Conservation (phyloP, 2,113 vertebrate species). For the Rhinolophus ferrumequinum region DNA sequence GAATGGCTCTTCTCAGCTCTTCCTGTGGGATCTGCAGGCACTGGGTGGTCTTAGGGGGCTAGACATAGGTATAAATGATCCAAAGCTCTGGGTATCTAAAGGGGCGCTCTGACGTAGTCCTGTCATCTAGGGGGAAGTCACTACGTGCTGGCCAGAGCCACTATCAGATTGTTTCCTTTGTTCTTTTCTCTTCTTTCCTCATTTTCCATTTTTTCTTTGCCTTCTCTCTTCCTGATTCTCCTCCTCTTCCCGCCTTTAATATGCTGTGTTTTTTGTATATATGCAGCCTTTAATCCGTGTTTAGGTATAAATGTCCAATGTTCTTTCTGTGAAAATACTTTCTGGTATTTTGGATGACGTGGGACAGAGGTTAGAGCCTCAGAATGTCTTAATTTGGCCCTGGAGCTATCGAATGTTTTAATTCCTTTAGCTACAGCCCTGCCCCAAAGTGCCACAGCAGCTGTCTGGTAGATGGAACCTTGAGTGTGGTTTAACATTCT, state of each 20-base stretch:
- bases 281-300: slow-evolving; percentile 52
- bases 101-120: neutral
- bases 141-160: neutral
- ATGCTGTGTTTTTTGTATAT: slow-evolving; percentile 42
- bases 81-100: neutral
- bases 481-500: slow-evolving; percentile 47
- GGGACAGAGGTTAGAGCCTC: slow-evolving; percentile 19
- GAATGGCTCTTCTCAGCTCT: neutral
- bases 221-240: neutral
- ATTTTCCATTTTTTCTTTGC: neutral
- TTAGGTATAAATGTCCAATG: slow-evolving; percentile 34
- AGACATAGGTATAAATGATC: neutral
- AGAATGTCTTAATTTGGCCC: slow-evolving; percentile 53
- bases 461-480: neutral
- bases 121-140: neutral
- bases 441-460: slow-evolving; percentile 17
- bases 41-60: neutral
- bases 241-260: neutral
- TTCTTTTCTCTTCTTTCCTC: neutral
- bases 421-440: slow-evolving; percentile 16
- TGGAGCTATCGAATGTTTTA: slow-evolving; percentile 42
- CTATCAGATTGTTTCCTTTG: neutral
- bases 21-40: neutral
- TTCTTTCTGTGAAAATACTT: slow-evolving; percentile 48
- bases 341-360: slow-evolving; percentile 43